Percentiles rank a stretch among this genome's conserved stretches.
Evolutionary conservation across 2,797 vertebrate genomes (phyloP).

Genomic region (Mormyrops boulengeri): DNA sequence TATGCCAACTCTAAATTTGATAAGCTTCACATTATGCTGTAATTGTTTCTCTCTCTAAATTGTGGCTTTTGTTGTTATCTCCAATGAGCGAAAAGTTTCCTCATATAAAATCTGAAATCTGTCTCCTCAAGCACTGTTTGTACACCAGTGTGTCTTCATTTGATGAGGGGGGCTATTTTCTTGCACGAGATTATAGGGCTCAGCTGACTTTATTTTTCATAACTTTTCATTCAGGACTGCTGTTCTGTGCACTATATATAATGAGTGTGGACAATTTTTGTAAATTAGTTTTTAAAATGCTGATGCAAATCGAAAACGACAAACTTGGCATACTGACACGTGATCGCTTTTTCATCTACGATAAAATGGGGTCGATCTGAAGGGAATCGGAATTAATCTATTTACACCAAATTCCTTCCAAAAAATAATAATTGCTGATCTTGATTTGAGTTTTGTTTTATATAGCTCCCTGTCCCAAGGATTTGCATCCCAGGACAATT

Average conservation of each 20-base stretch:
- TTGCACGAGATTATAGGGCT: neutral
- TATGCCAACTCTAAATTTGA: neutral
- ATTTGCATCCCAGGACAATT: slow-evolving; percentile 35
- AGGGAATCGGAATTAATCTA: neutral
- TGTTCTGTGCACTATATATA: neutral
- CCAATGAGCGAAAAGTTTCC: neutral
- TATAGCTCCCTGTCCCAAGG: slow-evolving; percentile 53
- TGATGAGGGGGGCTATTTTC: neutral
- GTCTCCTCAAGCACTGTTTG: neutral
- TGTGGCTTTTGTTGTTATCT: neutral
- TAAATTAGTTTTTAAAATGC: neutral
- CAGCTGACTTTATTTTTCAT: neutral
- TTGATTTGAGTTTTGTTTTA: slow-evolving; percentile 31
- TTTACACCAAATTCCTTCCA: neutral
- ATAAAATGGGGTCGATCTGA: neutral
- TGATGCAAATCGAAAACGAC: slow-evolving; percentile 15
- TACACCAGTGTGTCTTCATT: neutral
- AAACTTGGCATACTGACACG: slow-evolving; percentile 24
- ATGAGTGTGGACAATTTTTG: neutral
- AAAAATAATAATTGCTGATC: slow-evolving; percentile 36
- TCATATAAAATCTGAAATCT: neutral
- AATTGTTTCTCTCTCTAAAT: slow-evolving; percentile 2
- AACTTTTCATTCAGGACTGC: neutral
- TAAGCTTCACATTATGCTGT: neutral
- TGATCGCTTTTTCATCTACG: slow-evolving; percentile 41